Conservation (phyloP, 2,797 vertebrate species). For the Chelmon rostratus region DNA sequence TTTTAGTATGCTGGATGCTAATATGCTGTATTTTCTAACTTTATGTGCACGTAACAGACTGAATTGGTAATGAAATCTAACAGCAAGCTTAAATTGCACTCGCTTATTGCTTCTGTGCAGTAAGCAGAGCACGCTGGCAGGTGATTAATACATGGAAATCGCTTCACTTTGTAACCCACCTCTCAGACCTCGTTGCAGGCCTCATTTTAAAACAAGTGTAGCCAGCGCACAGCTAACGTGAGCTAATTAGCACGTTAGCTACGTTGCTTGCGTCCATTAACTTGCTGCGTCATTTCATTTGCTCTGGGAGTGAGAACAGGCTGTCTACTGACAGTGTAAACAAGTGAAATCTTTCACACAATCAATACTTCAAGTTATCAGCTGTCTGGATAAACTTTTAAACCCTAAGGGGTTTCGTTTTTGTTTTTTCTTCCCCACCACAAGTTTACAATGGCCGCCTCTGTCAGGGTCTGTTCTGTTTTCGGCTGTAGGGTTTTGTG, state of each 20-base stretch:
- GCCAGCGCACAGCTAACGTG: no score
- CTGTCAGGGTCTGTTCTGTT: slow-evolving; percentile 45
- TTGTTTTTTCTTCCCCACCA: slow-evolving; percentile 37
- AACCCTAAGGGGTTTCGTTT: slow-evolving; percentile 16
- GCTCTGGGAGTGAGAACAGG: no score
- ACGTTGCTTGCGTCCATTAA: no score
- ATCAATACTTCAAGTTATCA: slow-evolving; percentile 57
- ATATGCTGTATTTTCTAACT: neutral
- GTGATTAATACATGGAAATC: no score
- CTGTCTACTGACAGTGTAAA: no score
- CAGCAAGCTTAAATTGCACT: neutral
- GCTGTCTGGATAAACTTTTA: slow-evolving; percentile 33
- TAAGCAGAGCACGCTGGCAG: no score
- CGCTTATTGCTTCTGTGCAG: neutral
- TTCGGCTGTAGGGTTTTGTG: slow-evolving; percentile 47
- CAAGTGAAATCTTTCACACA: slow-evolving; percentile 32
- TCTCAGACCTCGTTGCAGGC: no score
- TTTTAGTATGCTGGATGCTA: neutral
- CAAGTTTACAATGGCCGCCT: slow-evolving; percentile 52
- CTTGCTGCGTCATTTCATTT: no score
- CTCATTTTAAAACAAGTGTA: no score
- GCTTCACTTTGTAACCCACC: no score
- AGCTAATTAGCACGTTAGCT: no score
- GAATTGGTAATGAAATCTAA: neutral
- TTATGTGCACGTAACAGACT: neutral